phyloP scores from a whole-genome alignment of 2,888 invertebrate species.

The Eupithecia tripunctaria region DNA sequence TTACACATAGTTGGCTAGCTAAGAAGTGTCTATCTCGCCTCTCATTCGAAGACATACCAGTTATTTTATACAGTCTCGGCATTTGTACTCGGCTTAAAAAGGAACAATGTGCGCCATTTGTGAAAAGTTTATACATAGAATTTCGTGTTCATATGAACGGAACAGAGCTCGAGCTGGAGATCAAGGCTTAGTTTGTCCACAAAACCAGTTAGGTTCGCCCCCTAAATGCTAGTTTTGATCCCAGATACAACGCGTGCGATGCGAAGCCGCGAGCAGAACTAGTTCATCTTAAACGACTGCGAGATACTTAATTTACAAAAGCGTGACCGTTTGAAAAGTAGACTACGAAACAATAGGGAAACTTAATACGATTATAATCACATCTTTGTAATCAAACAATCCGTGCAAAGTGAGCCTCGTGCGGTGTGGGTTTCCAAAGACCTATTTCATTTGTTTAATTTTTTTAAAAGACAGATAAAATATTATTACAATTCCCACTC shows the following conservation, averaged over 20 bases:
- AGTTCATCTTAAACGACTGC: background rate
- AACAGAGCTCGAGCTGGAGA: too few relatives aligned
- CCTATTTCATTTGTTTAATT: background rate
- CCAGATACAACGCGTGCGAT: background rate
- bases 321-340: constrained; percentile 22
- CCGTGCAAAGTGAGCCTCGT: constrained; percentile 46
- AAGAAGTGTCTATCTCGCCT: too few relatives aligned
- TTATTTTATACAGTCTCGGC: too few relatives aligned
- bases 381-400: constrained; percentile 46
- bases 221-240: background rate
- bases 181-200: too few relatives aligned
- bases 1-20: too few relatives aligned
- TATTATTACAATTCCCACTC: background rate
- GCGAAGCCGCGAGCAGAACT: background rate
- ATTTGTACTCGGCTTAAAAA: too few relatives aligned
- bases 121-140: too few relatives aligned
- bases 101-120: too few relatives aligned
- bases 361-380: constrained; percentile 42
- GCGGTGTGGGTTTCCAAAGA: background rate
- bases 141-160: too few relatives aligned
- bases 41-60: too few relatives aligned
- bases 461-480: background rate
- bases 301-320: background rate
- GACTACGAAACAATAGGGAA: constrained; percentile 33
- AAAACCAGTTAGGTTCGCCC: too few relatives aligned